Base-by-base conservation (phyloP, 2,888 invertebrate genomes). In the Nomada lathburiana region DNA sequence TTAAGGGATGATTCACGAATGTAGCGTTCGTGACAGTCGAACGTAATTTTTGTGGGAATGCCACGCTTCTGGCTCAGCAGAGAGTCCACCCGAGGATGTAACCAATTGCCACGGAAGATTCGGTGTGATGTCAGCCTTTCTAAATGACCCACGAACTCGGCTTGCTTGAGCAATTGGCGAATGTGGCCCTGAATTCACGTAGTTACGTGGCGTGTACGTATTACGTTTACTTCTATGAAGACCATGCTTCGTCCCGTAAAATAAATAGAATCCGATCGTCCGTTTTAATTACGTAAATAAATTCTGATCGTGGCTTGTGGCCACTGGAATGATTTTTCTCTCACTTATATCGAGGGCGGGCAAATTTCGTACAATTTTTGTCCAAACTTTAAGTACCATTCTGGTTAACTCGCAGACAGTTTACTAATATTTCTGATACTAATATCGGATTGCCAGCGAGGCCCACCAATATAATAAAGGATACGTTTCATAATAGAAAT, bases 61-160 rank as follows among this genome's bases (percentile, higher is more conserved):
- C 52, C 57, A 44, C 87, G 87, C 52, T 85, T 85, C 42, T 80
- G 86, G 53, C 85, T 69, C 16, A 84, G 57, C 63, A 85, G 55
- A 29, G 57, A 59, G 52, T 67, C 81, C 50, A 89, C 55, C 9
- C 84, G 78, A 59, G 78, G 81, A 77, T 85, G 87, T 44, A 89
- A 69, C 80, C 84, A 89, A 60, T 87, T 84, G 74, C 81, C 78
- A 10, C 82, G 85, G 55, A 90, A 90, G 64, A 89, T 83, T 76
- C 85, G 78, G 69, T 90, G 87, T 52, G 89, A 89, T 44, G 84
- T 89, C 52, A 90, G 71, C 18, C 82, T 85, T 63, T 93, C 93
- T 75, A 92, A 82, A 72, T 92, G 92, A 7, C 91, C 88, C n/a
- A 92, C 88, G 83, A 93, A 93, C 65, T 92, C 92, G 4, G 92